Percentiles rank a stretch among this genome's conserved stretches.
phyloP scores from a whole-genome alignment of 2,113 vertebrate genomes.

The Hiodon alosoides region DNA sequence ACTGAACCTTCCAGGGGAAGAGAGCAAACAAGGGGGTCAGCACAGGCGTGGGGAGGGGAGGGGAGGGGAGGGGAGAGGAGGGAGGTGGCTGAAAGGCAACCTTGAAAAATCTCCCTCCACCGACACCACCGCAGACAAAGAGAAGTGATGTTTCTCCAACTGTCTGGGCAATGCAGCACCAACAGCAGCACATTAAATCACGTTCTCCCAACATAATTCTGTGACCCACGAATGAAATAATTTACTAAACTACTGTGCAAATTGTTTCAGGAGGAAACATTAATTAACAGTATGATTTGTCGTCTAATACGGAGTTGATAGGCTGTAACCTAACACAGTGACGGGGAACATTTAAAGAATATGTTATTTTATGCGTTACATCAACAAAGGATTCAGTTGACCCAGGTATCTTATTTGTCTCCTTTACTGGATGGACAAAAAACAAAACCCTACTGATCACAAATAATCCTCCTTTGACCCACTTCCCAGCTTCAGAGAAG shows the following conservation, averaged over 20 bases:
- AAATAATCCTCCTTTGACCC: conserved; percentile 1
- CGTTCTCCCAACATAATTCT: neutral
- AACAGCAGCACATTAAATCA: neutral
- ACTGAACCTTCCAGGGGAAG: conserved; percentile 85
- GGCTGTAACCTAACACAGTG: neutral
- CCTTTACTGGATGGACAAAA: neutral
- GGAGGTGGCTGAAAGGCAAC: conserved; percentile 11
- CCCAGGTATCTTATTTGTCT: neutral
- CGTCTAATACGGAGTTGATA: neutral
- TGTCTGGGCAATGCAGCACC: conserved; percentile 1
- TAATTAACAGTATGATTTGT: neutral
- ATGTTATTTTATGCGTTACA: neutral
- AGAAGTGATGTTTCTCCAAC: conserved; percentile 25
- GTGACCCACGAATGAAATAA: neutral
- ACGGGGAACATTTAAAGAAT: neutral
- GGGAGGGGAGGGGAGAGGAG: conserved; percentile 21
- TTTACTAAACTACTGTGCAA: neutral
- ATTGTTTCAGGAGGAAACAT: too few species aligned
- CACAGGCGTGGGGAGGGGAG: conserved; percentile 44
- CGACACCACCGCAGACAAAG: conserved; percentile 37
- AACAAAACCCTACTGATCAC: neutral
- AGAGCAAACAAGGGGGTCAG: conserved; percentile 79
- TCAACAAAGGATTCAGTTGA: neutral
- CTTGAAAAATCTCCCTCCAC: conserved; percentile 31
- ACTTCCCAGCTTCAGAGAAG: conserved; percentile 7